These are phyloP conservation scores for Catagonus wagneri DNA, from an alignment of 2,113 vertebrate genomes.

Conservation along the genomic window DNA sequence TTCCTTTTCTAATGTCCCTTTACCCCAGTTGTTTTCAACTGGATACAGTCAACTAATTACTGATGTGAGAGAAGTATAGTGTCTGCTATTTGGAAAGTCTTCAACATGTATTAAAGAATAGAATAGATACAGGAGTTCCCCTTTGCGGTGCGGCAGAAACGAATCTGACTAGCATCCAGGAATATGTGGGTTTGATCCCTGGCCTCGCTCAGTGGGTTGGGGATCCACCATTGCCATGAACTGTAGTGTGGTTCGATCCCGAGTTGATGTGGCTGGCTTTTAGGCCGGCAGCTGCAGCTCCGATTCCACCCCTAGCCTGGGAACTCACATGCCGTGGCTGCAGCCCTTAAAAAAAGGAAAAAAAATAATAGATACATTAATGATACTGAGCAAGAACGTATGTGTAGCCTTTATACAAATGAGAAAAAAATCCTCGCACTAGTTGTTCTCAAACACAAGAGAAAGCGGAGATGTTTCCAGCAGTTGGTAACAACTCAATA, in stretches of 20 bases:
- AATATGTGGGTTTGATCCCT: no score
- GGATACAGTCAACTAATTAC: background rate
- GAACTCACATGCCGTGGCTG: no score
- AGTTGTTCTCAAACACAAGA: background rate
- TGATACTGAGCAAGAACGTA: background rate
- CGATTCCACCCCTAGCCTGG: no score
- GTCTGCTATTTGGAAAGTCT: background rate
- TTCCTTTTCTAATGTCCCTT: background rate
- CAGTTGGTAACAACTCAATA: background rate
- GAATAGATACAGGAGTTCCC: no score
- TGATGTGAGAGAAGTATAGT: background rate
- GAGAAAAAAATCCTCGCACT: background rate
- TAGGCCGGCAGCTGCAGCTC: no score
- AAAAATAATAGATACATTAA: background rate
- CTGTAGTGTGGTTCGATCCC: no score
- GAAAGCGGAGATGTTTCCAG: background rate
- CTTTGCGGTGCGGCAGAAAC: no score
- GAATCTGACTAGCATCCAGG: no score
- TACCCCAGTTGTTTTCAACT: background rate
- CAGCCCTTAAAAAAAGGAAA: no score
- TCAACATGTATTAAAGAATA: background rate
- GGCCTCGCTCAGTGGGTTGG: no score
- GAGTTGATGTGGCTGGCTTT: no score
- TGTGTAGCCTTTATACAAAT: background rate
- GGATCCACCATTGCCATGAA: no score